These are phyloP conservation scores for Pyrocoelia pectoralis DNA, from an alignment of 2,888 invertebrate genomes.

Conservation along the genomic window DNA sequence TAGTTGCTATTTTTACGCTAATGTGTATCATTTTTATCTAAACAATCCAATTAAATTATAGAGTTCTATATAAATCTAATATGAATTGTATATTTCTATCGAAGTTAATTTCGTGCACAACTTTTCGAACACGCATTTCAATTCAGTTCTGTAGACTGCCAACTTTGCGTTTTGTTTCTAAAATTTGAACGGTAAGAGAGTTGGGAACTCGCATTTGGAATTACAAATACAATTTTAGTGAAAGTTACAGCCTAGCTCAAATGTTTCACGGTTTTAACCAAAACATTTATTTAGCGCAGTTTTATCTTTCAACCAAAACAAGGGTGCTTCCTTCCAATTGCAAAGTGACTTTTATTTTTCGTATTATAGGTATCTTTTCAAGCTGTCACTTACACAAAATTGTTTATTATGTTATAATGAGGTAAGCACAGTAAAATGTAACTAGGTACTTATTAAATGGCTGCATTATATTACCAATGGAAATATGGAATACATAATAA, in stretches of 20 bases:
- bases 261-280: constrained; percentile 1
- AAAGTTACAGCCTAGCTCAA: not conserved
- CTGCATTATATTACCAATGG: no score
- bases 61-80: no score
- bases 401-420: no score
- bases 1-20: no score
- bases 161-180: constrained; percentile 13
- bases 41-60: no score
- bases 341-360: no score
- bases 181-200: constrained; percentile 18
- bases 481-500: no score
- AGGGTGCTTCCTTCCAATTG: not conserved
- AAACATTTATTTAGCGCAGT: not conserved
- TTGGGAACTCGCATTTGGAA: constrained; percentile 18
- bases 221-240: constrained; percentile 14
- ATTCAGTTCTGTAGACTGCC: not conserved
- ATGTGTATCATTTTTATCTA: no score
- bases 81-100: not conserved
- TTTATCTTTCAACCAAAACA: not conserved
- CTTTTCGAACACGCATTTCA: constrained; percentile 19
- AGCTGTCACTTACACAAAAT: no score
- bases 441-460: no score
- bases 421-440: no score
- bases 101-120: constrained; percentile 20
- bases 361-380: no score